Evolutionary conservation across 2,888 invertebrate species (phyloP), one percentile per base, ranked within the genome.

Genomic region (Agrypnus murinus): DNA sequence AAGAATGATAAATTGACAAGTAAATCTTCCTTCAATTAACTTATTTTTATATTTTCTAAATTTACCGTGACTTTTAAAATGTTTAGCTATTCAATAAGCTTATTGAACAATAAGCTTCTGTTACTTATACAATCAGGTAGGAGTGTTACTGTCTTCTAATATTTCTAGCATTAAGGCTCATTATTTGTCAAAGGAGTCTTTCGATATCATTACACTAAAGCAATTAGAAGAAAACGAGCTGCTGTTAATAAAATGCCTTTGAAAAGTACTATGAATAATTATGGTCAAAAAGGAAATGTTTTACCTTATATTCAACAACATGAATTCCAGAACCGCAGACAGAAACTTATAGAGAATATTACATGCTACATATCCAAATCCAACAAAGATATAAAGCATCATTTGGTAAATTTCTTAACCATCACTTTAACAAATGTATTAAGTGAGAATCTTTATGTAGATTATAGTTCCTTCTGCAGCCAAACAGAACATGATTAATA

Each of bases 401-500:
- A 75, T 53, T 69, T 77, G 48, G 77, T 75, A 69, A 63, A 69
- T 66, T 63, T 8, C 5, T 45, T 9, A 1, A 58, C 19, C 25
- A 4, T 57, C 58, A 31, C 12, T 32, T 25, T 2, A 32, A 45
- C 6, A 19, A n/a, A 34, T 32, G 15, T 62, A 5, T 25, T 32
- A 46, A 38, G 43, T 7, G 34, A 12, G 15, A 45, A 36, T 60
- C 57, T 65, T 65, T 3, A 40, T 65, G 19, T 82, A 92, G 92
- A 86, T 92, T 74, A 87, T 98, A 14, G 90, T 98, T 75, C 96
- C 97, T 9, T 93, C 96, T 0, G 92, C 96, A 0, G 86, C 90
- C 0, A 95, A 94, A 81, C 90, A 92, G 74, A 96, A 92, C 83
- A 98, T 98, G 95, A 93, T 96, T 6, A 95, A 96, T 77, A 95